These are phyloP conservation scores for Scaptomyza reducta DNA, from an alignment of 2,888 invertebrate genomes.

Conservation along the genomic window DNA sequence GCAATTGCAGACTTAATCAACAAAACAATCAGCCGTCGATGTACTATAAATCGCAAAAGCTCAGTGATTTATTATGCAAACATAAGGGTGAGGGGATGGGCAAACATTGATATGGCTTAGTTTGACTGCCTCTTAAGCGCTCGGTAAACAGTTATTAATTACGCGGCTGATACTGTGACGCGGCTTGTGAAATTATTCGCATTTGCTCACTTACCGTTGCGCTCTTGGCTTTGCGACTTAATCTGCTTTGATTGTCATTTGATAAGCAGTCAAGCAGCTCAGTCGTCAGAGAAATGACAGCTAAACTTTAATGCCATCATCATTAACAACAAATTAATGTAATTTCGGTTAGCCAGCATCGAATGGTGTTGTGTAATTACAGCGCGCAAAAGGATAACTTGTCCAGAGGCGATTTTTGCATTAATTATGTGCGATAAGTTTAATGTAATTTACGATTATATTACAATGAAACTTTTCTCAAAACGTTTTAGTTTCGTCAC, in stretches of 20 bases:
- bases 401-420: background rate
- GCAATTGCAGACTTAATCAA: conserved; percentile 66
- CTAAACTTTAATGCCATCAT: conserved; percentile 34
- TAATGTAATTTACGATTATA: too few relatives aligned
- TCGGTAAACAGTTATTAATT: conserved; percentile 76
- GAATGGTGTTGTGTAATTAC: background rate
- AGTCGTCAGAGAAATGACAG: conserved; percentile 60
- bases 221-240: conserved; percentile 58
- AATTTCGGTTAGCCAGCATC: conserved; percentile 18
- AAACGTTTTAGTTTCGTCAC: too few relatives aligned
- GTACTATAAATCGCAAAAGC: conserved; percentile 36
- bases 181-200: conserved; percentile 57
- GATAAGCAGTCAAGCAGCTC: conserved; percentile 42
- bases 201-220: conserved; percentile 46
- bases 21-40: conserved; percentile 61
- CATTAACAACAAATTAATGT: conserved; percentile 40
- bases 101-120: conserved; percentile 42
- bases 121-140: conserved; percentile 60
- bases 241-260: conserved; percentile 73
- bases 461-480: too few relatives aligned
- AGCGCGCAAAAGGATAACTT: background rate
- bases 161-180: conserved; percentile 44
- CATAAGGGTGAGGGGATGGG: conserved; percentile 14
- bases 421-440: conserved; percentile 4
- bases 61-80: conserved; percentile 73